Conservation (phyloP, 2,888 invertebrate genomes). For the Tetropium fuscum region DNA sequence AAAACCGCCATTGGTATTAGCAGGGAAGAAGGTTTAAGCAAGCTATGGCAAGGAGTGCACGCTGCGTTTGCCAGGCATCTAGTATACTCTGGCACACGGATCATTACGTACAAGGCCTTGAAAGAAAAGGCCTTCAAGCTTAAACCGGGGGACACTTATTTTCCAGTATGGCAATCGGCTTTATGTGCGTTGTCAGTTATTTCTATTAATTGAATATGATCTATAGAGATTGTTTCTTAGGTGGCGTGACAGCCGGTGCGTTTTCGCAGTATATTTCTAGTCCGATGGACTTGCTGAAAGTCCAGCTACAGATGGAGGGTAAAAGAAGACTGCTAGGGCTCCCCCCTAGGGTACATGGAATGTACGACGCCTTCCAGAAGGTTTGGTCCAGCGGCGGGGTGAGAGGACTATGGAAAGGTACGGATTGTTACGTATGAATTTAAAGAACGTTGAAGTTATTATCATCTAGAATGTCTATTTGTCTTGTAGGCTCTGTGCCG, state of each 20-base stretch:
- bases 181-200: slow-evolving; percentile 69
- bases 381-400: slow-evolving; percentile 82
- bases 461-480: neutral
- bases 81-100: slow-evolving; percentile 85
- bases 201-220: slow-evolving; percentile 51
- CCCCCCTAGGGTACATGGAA: slow-evolving; percentile 80
- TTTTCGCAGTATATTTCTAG: slow-evolving; percentile 90
- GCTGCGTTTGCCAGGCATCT: slow-evolving; percentile 91
- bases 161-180: slow-evolving; percentile 76
- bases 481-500: slow-evolving; percentile 81
- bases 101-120: slow-evolving; percentile 87
- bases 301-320: slow-evolving; percentile 96
- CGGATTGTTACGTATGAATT: neutral
- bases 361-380: slow-evolving; percentile 81
- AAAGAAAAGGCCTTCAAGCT: slow-evolving; percentile 78
- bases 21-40: slow-evolving; percentile 84
- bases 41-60: slow-evolving; percentile 89
- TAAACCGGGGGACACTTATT: slow-evolving; percentile 72
- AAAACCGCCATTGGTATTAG: slow-evolving; percentile 85
- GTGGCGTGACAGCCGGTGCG: slow-evolving; percentile 86
- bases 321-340: slow-evolving; percentile 83
- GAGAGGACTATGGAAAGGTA: slow-evolving; percentile 87
- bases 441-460: neutral
- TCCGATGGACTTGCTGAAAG: slow-evolving; percentile 93
- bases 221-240: too few species aligned